Evolutionary conservation across 2,888 invertebrate genomes (phyloP).

Genomic region (Caenorhabditis drosophilae): DNA sequence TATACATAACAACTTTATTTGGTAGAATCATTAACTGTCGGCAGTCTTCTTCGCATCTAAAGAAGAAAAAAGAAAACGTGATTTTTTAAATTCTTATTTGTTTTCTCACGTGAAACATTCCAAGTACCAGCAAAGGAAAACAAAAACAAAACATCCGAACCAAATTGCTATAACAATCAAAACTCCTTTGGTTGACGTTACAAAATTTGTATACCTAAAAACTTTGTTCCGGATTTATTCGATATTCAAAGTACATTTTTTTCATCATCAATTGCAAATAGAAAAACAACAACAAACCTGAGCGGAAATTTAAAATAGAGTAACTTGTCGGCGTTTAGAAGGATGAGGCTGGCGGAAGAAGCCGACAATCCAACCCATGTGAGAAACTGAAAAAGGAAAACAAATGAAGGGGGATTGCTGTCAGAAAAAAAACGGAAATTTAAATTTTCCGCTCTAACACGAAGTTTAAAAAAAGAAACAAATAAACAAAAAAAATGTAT

Average conservation of each 20-base stretch:
- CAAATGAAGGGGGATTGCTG: too few species aligned
- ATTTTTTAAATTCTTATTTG: background rate
- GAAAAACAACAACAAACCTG: slow-evolving; percentile 36
- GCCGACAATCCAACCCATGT: slow-evolving; percentile 65
- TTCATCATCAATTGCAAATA: background rate
- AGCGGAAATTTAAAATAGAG: slow-evolving; percentile 67
- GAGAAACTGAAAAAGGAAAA: slow-evolving; percentile 49
- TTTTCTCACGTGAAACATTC: slow-evolving; percentile 40
- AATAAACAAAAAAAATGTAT: too few species aligned
- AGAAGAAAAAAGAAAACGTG: too few species aligned
- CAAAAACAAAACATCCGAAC: slow-evolving; percentile 57
- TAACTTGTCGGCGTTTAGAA: slow-evolving; percentile 66
- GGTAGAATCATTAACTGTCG: slow-evolving; percentile 34
- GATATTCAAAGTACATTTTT: slow-evolving; percentile 2
- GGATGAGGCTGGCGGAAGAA: slow-evolving; percentile 64
- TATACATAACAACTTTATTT: slow-evolving; percentile 44
- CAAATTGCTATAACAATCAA: slow-evolving; percentile 51
- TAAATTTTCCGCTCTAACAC: too few species aligned
- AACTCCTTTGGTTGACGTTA: slow-evolving; percentile 58
- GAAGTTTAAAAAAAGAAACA: too few species aligned
- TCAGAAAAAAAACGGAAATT: too few species aligned
- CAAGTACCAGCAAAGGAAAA: slow-evolving; percentile 55
- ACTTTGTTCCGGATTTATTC: too few species aligned
- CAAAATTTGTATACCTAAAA: slow-evolving; percentile 60
- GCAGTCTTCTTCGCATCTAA: slow-evolving; percentile 43